A percentile compares a stretch with the other conserved stretches of the same genome.
These are phyloP conservation scores for Trematomus loennbergii DNA, from an alignment of 2,113 vertebrate species.

Conservation along the genomic window DNA sequence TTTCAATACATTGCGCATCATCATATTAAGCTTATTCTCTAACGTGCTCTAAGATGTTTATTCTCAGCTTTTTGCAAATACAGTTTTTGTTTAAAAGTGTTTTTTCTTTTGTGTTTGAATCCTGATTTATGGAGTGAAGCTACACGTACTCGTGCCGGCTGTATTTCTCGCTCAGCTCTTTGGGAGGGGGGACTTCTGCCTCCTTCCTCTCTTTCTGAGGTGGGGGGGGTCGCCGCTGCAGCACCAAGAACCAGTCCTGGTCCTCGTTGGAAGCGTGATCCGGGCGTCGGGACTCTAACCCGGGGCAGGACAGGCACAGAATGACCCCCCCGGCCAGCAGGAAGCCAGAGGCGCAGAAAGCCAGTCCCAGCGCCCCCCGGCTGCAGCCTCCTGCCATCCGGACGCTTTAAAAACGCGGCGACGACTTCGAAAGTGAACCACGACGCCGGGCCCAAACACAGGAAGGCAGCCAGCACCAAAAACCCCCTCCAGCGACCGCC, in stretches of 20 bases:
- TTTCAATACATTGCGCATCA: too few species aligned
- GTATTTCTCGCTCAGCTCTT: slow-evolving; percentile 83
- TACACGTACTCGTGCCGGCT: slow-evolving; percentile 93
- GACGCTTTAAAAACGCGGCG: slow-evolving; percentile 86
- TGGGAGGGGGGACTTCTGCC: slow-evolving; percentile 45
- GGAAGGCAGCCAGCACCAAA: slow-evolving; percentile 87
- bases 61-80: too few species aligned
- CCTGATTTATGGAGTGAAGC: too few species aligned
- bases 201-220: slow-evolving; percentile 1
- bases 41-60: too few species aligned
- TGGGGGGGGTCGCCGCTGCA: neutral
- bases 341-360: slow-evolving; percentile 90
- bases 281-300: slow-evolving; percentile 71
- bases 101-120: too few species aligned
- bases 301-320: slow-evolving; percentile 89
- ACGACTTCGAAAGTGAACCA: slow-evolving; percentile 94
- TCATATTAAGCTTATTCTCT: too few species aligned
- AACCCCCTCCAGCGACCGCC: slow-evolving; percentile 89
- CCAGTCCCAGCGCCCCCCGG: slow-evolving; percentile 92
- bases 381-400: slow-evolving; percentile 90
- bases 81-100: too few species aligned
- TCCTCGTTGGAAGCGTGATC: slow-evolving; percentile 62
- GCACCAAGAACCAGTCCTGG: slow-evolving; percentile 27
- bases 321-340: slow-evolving; percentile 88
- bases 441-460: slow-evolving; percentile 88